Conservation (phyloP, 2,797 vertebrate genomes). For the Mormyrops attenuatus region DNA sequence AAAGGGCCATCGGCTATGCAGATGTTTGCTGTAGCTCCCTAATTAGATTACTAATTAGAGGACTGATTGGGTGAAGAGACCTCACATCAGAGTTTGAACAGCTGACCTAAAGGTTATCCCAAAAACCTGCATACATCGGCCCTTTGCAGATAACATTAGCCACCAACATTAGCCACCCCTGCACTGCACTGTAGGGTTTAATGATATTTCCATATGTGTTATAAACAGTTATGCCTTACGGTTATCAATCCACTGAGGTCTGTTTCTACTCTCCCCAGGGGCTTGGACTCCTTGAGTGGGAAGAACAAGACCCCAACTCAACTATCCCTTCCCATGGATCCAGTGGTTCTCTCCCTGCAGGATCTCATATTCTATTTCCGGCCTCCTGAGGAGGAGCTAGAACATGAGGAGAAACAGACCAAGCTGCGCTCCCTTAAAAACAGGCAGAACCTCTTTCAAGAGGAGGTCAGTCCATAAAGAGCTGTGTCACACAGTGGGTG, state of each 20-base stretch:
- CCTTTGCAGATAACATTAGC: not conserved
- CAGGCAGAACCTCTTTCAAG: constrained; percentile 88
- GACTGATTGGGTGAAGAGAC: not conserved
- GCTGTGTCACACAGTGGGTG: not conserved
- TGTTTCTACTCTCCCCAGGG: constrained; percentile 50
- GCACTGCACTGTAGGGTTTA: not conserved
- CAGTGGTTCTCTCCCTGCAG: constrained; percentile 80
- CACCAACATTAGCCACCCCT: not conserved
- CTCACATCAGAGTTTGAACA: not conserved
- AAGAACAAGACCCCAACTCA: constrained; percentile 73
- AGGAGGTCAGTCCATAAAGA: constrained; percentile 65
- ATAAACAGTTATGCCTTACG: not conserved
- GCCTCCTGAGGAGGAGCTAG: constrained; percentile 82
- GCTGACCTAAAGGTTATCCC: not conserved
- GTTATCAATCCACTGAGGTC: not conserved
- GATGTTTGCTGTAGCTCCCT: not conserved
- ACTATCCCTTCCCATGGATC: constrained; percentile 71
- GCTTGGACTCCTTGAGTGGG: constrained; percentile 78
- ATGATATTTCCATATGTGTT: not conserved
- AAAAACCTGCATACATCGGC: not conserved
- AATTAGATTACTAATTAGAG: not conserved
- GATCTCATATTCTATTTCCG: constrained; percentile 89
- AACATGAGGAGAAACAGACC: constrained; percentile 87
- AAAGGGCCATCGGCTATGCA: not conserved
- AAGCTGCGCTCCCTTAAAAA: constrained; percentile 87